Evolutionary conservation across 2,797 vertebrate genomes (phyloP), one percentile per base, ranked within the genome.

Genomic region (Emys orbicularis): DNA sequence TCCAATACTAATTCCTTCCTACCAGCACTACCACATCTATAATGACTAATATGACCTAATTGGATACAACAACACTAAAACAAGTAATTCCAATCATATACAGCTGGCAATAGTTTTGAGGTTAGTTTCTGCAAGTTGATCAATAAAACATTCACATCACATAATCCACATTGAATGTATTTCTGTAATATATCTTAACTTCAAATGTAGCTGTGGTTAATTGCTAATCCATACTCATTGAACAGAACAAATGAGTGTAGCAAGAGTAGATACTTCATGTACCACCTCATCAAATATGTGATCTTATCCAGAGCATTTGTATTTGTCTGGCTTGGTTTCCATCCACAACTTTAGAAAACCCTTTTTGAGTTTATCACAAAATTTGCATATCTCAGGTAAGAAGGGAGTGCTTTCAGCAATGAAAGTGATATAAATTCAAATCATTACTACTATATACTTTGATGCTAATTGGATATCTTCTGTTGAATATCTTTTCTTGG

Each of bases 181-280:
- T 96, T 84, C 86, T 96, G 85, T 93, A 96, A 97, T 97, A 95
- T 94, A 95, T 97, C 85, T 97, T 97, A 95, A 93, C 74, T 96
- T 96, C 95, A 87, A 96, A 88, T 90, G 56, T 87, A 91, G 90
- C 95, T 91, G 90, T 96, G 85, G 95, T 96, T 98, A 97, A 98
- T 97, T 98, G 93, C 96, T 98, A 98, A 98, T 98, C 97, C 84
- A 97, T 98, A 98, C 96, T 98, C 92, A 98, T 83, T 90, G 92
- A 97, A 94, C 83, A 96, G 94, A 97, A 97, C 88, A 98, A 97
- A 97, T 96, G 92, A 97, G 90, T 86, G 89, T 84, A 96, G 34
- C 81, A 57, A 84, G 86, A 90, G 86, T 80, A 96, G 90, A 95
- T 93, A 90, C 49, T 97, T 96, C 52, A 81, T 92, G 87, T 90